Conservation (phyloP, 2,797 vertebrate species). For the Aphelocoma californica region DNA sequence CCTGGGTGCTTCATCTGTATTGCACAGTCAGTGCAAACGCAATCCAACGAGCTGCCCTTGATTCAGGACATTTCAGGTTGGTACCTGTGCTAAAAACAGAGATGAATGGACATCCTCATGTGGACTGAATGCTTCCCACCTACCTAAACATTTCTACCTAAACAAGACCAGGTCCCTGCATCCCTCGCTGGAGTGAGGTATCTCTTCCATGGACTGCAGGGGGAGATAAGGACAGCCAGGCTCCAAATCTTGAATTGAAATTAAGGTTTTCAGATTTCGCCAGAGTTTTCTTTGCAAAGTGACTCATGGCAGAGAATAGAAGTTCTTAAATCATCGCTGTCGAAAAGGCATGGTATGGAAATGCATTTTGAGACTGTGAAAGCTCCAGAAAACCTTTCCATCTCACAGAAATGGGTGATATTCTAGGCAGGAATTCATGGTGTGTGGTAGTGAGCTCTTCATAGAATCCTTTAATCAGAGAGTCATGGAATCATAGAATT, state of each 20-base stretch:
- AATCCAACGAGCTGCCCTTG: neutral
- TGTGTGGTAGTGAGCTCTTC: neutral
- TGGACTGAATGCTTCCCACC: neutral
- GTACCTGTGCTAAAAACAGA: neutral
- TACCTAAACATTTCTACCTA: neutral
- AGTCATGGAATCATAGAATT: neutral
- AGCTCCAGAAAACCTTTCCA: neutral
- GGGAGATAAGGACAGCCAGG: neutral
- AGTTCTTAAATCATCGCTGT: neutral
- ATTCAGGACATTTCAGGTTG: neutral
- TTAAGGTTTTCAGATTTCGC: neutral
- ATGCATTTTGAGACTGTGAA: neutral
- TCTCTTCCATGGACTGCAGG: neutral
- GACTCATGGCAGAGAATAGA: neutral
- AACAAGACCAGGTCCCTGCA: neutral
- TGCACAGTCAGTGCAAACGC: neutral
- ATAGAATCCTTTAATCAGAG: neutral
- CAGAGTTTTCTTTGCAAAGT: neutral
- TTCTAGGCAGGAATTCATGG: neutral
- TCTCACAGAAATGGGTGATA: neutral
- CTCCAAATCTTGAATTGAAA: neutral
- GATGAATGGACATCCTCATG: neutral
- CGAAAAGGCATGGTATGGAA: neutral
- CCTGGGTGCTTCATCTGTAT: neutral
- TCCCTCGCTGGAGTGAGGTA: neutral